phyloP scores from a whole-genome alignment of 2,888 invertebrate genomes.

The Pollenia labialis region DNA sequence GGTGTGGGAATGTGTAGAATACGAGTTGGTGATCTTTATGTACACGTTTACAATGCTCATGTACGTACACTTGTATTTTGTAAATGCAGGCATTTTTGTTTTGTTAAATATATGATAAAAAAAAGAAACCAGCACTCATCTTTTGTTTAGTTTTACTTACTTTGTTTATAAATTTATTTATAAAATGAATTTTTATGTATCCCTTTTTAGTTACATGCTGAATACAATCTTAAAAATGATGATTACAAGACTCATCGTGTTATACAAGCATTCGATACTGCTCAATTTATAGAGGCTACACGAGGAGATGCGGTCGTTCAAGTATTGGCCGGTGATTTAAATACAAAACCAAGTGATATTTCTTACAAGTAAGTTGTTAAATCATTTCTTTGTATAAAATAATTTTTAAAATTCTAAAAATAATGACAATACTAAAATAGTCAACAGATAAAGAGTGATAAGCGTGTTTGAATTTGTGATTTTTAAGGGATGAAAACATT shows the following conservation, averaged over 20 bases:
- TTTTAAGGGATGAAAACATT: constrained; percentile 1
- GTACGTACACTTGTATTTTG: constrained; percentile 86
- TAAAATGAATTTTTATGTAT: neutral
- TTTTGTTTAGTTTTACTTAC: neutral
- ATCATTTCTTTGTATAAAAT: neutral
- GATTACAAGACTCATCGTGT: constrained; percentile 96
- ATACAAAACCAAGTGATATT: constrained; percentile 94
- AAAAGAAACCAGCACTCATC: neutral
- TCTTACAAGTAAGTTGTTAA: constrained; percentile 86
- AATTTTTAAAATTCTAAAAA: neutral
- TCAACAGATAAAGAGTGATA: too few species aligned
- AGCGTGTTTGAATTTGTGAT: neutral
- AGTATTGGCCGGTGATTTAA: constrained; percentile 97
- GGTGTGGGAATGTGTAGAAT: constrained; percentile 94
- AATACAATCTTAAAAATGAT: constrained; percentile 93
- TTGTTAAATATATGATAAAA: neutral
- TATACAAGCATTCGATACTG: constrained; percentile 96
- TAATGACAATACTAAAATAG: too few species aligned
- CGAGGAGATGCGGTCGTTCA: constrained; percentile 91
- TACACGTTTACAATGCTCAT: constrained; percentile 97
- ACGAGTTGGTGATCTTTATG: constrained; percentile 86
- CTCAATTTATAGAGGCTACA: constrained; percentile 96
- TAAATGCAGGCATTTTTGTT: neutral
- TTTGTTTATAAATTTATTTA: constrained; percentile 7
- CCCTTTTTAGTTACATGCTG: constrained; percentile 93